Percentiles rank a stretch among this genome's conserved stretches.
phyloP scores from a whole-genome alignment of 2,113 vertebrate species.

The Verasper variegatus region DNA sequence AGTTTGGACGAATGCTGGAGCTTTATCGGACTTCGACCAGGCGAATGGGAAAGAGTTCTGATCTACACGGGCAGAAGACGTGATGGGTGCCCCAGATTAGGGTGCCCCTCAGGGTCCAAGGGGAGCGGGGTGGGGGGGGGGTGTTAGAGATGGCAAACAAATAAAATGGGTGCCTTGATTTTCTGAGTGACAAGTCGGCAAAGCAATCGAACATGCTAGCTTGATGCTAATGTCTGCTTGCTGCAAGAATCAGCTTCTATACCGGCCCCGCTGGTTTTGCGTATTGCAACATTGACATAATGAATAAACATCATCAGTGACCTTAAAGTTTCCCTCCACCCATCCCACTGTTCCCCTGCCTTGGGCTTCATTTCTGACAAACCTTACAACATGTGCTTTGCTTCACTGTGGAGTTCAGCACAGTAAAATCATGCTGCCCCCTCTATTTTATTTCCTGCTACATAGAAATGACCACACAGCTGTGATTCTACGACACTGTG shows the following conservation, averaged over 20 bases:
- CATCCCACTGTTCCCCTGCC: background rate
- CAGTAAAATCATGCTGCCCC: constrained; percentile 4
- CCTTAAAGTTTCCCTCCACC: background rate
- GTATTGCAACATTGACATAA: background rate
- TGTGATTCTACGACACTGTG: background rate
- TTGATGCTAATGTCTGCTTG: background rate
- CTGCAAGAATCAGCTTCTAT: background rate
- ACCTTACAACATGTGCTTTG: background rate
- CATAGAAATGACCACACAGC: background rate
- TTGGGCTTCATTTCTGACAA: background rate
- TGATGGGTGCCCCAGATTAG: constrained; percentile 72
- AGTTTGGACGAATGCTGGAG: constrained; percentile 65
- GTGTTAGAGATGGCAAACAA: background rate
- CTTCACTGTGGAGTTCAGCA: background rate
- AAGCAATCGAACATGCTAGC: constrained; percentile 1
- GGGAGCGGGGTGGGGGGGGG: background rate
- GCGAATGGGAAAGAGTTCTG: background rate
- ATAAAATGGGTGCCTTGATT: constrained; percentile 44
- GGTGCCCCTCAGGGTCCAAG: constrained; percentile 69
- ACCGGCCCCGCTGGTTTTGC: background rate
- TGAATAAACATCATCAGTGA: background rate
- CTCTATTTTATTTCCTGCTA: constrained; percentile 25
- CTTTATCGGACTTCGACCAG: constrained; percentile 23
- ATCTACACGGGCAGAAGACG: constrained; percentile 40
- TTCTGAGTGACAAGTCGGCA: constrained; percentile 47